Evolutionary conservation across 2,113 vertebrate species (phyloP).

Genomic region (Axis porcinus): DNA sequence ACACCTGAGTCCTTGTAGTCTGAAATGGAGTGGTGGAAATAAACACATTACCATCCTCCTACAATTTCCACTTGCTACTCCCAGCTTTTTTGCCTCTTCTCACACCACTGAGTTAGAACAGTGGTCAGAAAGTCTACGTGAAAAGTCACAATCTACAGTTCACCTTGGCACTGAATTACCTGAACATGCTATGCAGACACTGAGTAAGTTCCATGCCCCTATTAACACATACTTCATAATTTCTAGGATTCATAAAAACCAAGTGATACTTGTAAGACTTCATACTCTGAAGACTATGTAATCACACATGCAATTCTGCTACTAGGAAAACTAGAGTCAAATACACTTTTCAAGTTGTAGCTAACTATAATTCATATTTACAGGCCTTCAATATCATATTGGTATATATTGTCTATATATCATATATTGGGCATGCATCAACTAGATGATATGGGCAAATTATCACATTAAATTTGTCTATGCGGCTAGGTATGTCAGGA

Average conservation of each 20-base stretch:
- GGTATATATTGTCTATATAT: neutral
- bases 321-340: neutral
- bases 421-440: neutral
- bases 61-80: slow-evolving; percentile 32
- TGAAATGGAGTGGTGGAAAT: slow-evolving; percentile 44
- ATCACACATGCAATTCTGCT: neutral
- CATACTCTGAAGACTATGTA: neutral
- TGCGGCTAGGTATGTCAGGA: neutral
- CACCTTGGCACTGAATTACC: neutral
- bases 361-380: neutral
- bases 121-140: neutral
- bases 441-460: neutral
- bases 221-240: neutral
- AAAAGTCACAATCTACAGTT: slow-evolving; percentile 6
- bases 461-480: neutral
- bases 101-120: neutral
- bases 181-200: neutral
- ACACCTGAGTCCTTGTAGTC: slow-evolving; percentile 41
- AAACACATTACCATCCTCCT: slow-evolving; percentile 49
- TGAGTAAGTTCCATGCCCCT: neutral
- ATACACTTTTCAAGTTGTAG: neutral
- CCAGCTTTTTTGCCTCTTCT: neutral
- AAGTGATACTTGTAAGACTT: neutral
- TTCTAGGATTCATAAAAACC: neutral
- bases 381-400: neutral